Base-by-base conservation (phyloP, 2,113 vertebrate genomes). In the Ivindomyrus marchei region DNA sequence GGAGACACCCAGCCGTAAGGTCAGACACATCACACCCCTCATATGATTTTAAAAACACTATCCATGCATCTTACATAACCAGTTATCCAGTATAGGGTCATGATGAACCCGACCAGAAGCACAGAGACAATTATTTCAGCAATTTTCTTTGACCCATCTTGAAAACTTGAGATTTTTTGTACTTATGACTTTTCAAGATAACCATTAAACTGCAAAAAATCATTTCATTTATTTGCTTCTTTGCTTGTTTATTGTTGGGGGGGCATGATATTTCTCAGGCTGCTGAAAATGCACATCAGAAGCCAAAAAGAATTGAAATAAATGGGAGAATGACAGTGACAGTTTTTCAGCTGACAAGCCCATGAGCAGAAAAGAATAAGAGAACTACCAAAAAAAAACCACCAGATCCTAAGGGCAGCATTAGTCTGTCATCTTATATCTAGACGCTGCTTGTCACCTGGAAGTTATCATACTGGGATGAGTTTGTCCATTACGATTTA, bases 401-500 rank as follows among this genome's bases (percentile, higher is more conserved):
- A 74, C 27, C 13, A 21, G 17, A n/a, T 50, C 85, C 77, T 90
- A 87, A 85, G 85, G 89, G 19, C 85, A 87, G 66, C 53, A 85
- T 89, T 89, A 90, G n/a, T 45, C 80, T 90, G 85, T 90, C 85
- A 74, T 46, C 46, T 77, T 53, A 21, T 4, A 77, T 87, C 47
- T 45, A 36, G 27, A 87, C 21, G 49, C 58, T 17, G 62, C 85
- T 58, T 77, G 89, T 90, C 89, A 31, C 46, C 49, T 3, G 31
- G 27, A 87, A 90, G 89, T 77, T 80, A 70, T 85, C 47, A 70
- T 85, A 36, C 58, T 53, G 85, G 45, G 58, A 87, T 58, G 62
- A 77, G 46, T 90, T 74, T 77, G 89, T 90, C 85, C 9, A 13
- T 50, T 90, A 21, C 31, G 21, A 88, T 90, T 53, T 87, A 90